A percentile compares a stretch with the other conserved stretches of the same genome.
Conservation (phyloP, 2,113 vertebrate species). For the Ardeotis arabs region DNA sequence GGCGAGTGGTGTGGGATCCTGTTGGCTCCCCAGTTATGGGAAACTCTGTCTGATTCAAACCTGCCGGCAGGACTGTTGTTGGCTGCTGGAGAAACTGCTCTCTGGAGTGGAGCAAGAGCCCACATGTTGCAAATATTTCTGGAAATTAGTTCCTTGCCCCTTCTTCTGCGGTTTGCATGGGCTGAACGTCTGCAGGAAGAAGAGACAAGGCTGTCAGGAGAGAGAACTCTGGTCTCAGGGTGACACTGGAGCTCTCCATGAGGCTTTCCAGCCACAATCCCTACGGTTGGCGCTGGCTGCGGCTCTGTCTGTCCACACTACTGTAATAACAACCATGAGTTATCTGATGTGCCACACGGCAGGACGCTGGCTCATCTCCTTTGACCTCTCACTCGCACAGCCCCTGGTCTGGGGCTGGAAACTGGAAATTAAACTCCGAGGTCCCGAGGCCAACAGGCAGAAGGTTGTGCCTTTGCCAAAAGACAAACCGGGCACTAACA, state of each 20-base stretch:
- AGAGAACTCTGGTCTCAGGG: not conserved
- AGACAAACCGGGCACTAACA: not conserved
- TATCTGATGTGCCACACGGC: not conserved
- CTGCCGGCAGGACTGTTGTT: not conserved
- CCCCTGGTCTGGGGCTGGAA: not conserved
- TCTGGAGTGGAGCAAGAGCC: not conserved
- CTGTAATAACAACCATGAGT: not conserved
- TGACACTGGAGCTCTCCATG: not conserved
- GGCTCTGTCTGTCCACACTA: not conserved
- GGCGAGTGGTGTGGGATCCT: not conserved
- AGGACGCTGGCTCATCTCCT: not conserved
- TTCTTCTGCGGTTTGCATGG: not conserved
- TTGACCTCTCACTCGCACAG: not conserved
- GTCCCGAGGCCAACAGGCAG: not conserved
- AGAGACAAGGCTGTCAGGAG: not conserved
- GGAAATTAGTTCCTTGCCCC: not conserved
- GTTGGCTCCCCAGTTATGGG: not conserved
- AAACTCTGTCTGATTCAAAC: not conserved
- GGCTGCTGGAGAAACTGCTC: not conserved
- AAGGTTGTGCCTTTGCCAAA: not conserved
- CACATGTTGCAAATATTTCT: not conserved
- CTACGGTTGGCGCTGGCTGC: not conserved
- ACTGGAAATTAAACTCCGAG: not conserved
- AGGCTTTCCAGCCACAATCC: not conserved
- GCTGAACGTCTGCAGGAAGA: fast-evolving